These are phyloP conservation scores for Hylaeus anthracinus DNA, from an alignment of 1,140 invertebrate species.

Conservation along the genomic window DNA sequence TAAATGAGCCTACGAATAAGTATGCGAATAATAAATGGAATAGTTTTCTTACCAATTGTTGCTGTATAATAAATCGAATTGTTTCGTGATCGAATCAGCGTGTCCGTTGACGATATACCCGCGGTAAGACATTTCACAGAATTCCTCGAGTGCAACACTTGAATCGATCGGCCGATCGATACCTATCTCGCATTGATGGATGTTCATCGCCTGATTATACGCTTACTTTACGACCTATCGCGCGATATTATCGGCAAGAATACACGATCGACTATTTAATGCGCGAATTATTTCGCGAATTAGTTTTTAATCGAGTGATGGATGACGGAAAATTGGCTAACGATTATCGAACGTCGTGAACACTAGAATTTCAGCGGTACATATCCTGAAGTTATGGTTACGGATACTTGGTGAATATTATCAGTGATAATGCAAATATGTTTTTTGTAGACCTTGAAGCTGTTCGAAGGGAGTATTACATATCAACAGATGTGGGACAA, in stretches of 20 bases:
- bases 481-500: no score
- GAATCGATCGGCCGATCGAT: not conserved
- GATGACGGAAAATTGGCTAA: not conserved
- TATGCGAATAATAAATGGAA: not conserved
- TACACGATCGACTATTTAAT: not conserved
- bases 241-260: not conserved
- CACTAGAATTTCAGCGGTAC: not conserved
- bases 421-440: no score
- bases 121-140: not conserved
- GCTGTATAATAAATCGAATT: no score
- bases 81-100: no score
- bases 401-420: no score
- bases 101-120: no score
- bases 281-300: not conserved
- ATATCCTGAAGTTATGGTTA: not conserved
- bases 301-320: slow-evolving; percentile 3
- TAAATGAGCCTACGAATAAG: not conserved
- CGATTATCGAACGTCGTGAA: not conserved
- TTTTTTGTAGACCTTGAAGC: no score
- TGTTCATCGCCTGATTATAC: slow-evolving; percentile 27
- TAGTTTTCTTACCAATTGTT: no score
- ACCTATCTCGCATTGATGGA: slow-evolving; percentile 7
- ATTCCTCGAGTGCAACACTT: not conserved
- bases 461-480: no score
- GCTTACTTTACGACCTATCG: slow-evolving; percentile 4